Conservation (phyloP, 2,888 invertebrate species). For the Tipula unca region DNA sequence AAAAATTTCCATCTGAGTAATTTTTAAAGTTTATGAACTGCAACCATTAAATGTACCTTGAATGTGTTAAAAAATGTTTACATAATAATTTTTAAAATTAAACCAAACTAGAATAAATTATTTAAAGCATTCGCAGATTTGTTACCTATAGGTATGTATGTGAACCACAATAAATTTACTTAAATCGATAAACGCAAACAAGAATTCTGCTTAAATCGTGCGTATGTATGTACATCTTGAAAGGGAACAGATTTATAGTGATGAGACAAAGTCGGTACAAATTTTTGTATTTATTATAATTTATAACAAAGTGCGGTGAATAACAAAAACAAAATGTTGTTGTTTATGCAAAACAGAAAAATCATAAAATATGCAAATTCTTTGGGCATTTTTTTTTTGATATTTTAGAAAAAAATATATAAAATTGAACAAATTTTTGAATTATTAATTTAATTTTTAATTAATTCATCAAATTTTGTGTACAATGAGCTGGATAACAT, state of each 20-base stretch:
- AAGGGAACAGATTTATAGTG: background rate
- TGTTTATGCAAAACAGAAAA: background rate
- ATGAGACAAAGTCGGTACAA: background rate
- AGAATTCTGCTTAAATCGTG: background rate
- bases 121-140: background rate
- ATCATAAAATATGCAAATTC: background rate
- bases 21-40: background rate
- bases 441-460: background rate
- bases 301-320: background rate
- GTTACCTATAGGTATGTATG: too few species aligned
- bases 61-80: background rate
- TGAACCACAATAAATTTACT: background rate
- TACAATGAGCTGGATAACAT: background rate
- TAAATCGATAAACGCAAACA: background rate
- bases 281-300: too few species aligned
- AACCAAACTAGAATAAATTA: background rate
- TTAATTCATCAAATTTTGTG: background rate
- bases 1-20: background rate
- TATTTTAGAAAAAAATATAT: too few species aligned
- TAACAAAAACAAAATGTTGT: background rate
- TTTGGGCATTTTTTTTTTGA: background rate
- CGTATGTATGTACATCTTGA: background rate
- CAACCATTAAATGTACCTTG: slow-evolving; percentile 8
- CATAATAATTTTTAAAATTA: background rate
- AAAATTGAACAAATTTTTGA: background rate